Conservation (phyloP, 2,797 vertebrate genomes). For the Mus caroli region DNA sequence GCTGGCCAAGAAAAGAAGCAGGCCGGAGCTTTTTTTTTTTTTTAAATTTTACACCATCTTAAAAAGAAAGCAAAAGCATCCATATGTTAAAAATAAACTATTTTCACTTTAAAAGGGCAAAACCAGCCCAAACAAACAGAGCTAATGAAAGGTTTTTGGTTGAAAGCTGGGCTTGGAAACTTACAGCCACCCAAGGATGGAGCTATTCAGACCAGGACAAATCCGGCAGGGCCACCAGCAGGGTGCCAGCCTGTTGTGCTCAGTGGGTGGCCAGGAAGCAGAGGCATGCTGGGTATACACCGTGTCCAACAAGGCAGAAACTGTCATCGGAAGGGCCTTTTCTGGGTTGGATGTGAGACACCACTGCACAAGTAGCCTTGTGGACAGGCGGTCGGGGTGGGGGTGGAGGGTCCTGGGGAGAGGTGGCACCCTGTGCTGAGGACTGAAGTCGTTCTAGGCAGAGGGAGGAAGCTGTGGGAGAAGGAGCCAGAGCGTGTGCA, state of each 20-base stretch:
- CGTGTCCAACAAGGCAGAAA: accelerated
- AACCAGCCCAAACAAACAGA: slow-evolving; percentile 57
- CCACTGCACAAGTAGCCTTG: no score
- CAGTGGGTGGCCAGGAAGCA: background rate
- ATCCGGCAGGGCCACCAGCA: background rate
- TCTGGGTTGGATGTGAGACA: background rate
- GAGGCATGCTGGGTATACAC: accelerated
- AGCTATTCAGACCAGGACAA: background rate
- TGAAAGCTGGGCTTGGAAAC: background rate
- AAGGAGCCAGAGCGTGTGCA: accelerated
- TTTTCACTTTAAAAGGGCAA: slow-evolving; percentile 81
- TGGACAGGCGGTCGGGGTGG: background rate
- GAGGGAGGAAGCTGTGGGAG: accelerated
- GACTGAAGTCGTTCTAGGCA: background rate
- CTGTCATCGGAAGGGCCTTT: background rate
- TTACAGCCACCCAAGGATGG: background rate
- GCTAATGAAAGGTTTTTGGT: slow-evolving; percentile 53
- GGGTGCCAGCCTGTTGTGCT: accelerated
- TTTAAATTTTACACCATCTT: slow-evolving; percentile 47
- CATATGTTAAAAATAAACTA: slow-evolving; percentile 74
- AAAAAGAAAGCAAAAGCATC: slow-evolving; percentile 66
- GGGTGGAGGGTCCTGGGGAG: background rate
- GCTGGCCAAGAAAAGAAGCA: slow-evolving; percentile 54
- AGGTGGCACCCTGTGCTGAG: background rate
- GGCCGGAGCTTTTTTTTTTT: background rate